Conservation (phyloP, 2,888 invertebrate genomes). For the Phortica magna region DNA sequence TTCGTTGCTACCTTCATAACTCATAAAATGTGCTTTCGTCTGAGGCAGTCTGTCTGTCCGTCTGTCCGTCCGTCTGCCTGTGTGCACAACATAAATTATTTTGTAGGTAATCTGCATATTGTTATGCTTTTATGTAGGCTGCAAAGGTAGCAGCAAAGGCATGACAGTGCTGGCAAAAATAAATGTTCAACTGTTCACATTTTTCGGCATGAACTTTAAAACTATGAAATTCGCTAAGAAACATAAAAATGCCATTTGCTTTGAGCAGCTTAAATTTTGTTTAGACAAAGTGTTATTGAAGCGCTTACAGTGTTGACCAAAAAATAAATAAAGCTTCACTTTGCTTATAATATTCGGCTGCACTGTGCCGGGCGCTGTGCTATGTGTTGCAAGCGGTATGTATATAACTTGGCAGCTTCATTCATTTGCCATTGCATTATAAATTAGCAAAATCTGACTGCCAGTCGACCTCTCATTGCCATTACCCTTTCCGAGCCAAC, state of each 20-base stretch:
- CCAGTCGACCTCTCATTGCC: constrained; percentile 26
- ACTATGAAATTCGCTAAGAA: neutral
- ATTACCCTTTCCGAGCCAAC: too few relatives aligned
- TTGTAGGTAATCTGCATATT: constrained; percentile 62
- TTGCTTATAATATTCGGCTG: neutral
- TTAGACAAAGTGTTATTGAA: too few relatives aligned
- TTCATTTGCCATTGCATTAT: constrained; percentile 52
- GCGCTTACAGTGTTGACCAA: constrained; percentile 1
- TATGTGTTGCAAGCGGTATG: neutral
- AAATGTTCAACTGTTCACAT: too few relatives aligned
- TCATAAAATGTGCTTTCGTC: constrained; percentile 23
- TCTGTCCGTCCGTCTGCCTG: constrained; percentile 24
- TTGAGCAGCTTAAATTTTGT: neutral
- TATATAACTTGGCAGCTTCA: constrained; percentile 47
- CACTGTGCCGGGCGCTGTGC: neutral
- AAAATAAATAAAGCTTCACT: neutral
- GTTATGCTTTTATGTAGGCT: neutral
- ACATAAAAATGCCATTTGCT: neutral
- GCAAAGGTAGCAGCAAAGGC: neutral
- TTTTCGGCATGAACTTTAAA: neutral
- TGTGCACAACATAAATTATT: constrained; percentile 60
- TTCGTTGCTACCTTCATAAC: too few relatives aligned
- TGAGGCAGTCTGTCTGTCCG: too few relatives aligned
- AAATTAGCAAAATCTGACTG: constrained; percentile 51
- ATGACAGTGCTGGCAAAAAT: constrained; percentile 11